phyloP scores from a whole-genome alignment of 2,797 vertebrate genomes.

The Cichlasoma orientale region DNA sequence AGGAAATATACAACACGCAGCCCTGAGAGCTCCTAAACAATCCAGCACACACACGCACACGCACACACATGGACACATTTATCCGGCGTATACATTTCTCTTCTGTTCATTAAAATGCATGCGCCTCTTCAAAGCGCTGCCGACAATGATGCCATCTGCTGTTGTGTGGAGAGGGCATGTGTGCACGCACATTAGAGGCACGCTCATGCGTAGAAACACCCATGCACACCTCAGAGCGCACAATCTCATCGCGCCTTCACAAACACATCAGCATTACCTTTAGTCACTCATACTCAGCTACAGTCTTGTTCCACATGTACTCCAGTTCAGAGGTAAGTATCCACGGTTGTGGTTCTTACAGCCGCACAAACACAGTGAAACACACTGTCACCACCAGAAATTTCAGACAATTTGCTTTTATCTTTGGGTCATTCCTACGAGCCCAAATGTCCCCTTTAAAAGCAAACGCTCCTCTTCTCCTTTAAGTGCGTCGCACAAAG shows the following conservation, averaged over 20 bases:
- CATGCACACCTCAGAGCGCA: slow-evolving; percentile 1
- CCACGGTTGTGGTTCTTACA: not conserved
- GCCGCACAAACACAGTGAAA: not conserved
- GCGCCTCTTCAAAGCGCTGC: slow-evolving; percentile 78
- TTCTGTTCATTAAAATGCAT: slow-evolving; percentile 81
- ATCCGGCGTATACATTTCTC: slow-evolving; percentile 56
- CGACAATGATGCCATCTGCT: slow-evolving; percentile 84
- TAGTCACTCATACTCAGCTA: not conserved
- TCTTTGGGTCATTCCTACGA: slow-evolving; percentile 62
- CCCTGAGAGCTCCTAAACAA: not conserved
- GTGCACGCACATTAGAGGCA: not conserved
- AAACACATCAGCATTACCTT: not conserved
- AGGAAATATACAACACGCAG: slow-evolving; percentile 6
- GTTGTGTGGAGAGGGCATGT: slow-evolving; percentile 39
- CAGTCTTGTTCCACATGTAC: not conserved
- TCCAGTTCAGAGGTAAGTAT: slow-evolving; percentile 24
- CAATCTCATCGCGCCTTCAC: not conserved
- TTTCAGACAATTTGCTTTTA: slow-evolving; percentile 64
- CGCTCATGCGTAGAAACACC: slow-evolving; percentile 6
- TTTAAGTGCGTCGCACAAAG: slow-evolving; percentile 70
- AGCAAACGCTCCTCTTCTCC: slow-evolving; percentile 57
- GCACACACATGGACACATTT: slow-evolving; percentile 24
- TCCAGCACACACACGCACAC: slow-evolving; percentile 10
- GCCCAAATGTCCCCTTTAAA: slow-evolving; percentile 61
- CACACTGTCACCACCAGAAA: not conserved